Evolutionary conservation across 1,140 invertebrate species (phyloP).

Genomic region (Sarcophaga peregrina): DNA sequence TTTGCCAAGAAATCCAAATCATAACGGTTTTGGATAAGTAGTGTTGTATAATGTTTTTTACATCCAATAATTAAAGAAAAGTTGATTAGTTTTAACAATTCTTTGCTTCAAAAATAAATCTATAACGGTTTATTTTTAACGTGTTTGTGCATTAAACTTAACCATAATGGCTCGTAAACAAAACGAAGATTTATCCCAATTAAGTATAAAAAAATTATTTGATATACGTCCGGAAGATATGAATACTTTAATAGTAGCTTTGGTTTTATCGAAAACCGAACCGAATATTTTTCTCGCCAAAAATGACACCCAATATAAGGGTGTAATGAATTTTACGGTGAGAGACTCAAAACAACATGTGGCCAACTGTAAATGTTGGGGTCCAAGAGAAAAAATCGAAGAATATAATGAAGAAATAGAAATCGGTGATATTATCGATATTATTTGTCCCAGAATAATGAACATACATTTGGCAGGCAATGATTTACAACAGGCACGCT

Average conservation of each 20-base stretch:
- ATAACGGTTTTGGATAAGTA: too few relatives aligned
- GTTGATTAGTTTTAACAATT: not conserved
- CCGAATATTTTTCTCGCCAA: slow-evolving; percentile 54
- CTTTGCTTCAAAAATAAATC: not conserved
- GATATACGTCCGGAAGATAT: slow-evolving; percentile 13
- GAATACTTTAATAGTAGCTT: slow-evolving; percentile 44
- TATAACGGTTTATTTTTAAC: not conserved
- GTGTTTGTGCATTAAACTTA: not conserved
- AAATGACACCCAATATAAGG: slow-evolving; percentile 50
- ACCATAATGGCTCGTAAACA: not conserved
- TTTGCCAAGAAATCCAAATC: too few relatives aligned
- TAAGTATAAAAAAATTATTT: slow-evolving; percentile 32
- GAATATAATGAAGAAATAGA: slow-evolving; percentile 52
- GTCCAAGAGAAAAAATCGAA: slow-evolving; percentile 50
- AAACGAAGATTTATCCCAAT: not conserved
- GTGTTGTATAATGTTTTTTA: not conserved
- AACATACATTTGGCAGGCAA: slow-evolving; percentile 48
- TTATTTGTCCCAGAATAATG: slow-evolving; percentile 43
- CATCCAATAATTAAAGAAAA: not conserved
- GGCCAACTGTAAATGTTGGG: slow-evolving; percentile 62
- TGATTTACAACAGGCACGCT: slow-evolving; percentile 52
- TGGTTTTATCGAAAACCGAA: slow-evolving; percentile 57
- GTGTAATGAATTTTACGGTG: slow-evolving; percentile 58
- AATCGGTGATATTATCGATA: slow-evolving; percentile 57
- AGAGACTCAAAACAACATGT: slow-evolving; percentile 54